Evolutionary conservation across 2,888 invertebrate species (phyloP), one percentile per base, ranked within the genome.

Genomic region (Gnatocerus cornutus): DNA sequence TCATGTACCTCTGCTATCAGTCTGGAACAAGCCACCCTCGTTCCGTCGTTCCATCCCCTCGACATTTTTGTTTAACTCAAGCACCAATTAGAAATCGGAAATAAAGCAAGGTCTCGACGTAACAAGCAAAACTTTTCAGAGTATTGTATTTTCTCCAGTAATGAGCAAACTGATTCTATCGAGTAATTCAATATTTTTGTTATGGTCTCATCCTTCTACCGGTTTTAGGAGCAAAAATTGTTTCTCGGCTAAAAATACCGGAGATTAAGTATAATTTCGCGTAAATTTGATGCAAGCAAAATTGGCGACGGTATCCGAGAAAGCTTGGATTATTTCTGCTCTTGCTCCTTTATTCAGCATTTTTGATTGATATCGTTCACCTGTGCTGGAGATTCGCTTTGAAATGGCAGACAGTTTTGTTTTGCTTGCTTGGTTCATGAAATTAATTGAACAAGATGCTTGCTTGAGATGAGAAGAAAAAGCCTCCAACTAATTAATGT

Each of bases 1-100:
- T 52, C 62, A 6, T 41, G 41, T 41, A 41, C 41, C 41, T 33
- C 9, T 43, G 43, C 59, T 59, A 46, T 59, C 45, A 59, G 59
- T 45, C 45, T 59, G 46, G 12, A 56, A 41, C 43, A 43, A 43
- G 41, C 39, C 43, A 52, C 63, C 43, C 30, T 41, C 29, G 16
- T 13, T 41, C 21, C 43, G 14, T 53, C 63, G 7, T 8, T 48
- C 30, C 50, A 41, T 9, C 52, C 58, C 43, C 46, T 46, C 48
- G 29, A 39, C 65, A 48, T 65, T 65, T 56, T 55, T 55, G 48
- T 48, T 56, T 56, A 37, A 56, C 33, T 56, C 65, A 48, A 55
- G 65, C 56, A 65, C 56, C 65, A 65, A 65, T 65, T 65, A 65
- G 56, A 65, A 33, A 65, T 65, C 63, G 63, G 39, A 63, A 63